Conservation (phyloP, 2,888 invertebrate species). For the Seira sanloemensis region DNA sequence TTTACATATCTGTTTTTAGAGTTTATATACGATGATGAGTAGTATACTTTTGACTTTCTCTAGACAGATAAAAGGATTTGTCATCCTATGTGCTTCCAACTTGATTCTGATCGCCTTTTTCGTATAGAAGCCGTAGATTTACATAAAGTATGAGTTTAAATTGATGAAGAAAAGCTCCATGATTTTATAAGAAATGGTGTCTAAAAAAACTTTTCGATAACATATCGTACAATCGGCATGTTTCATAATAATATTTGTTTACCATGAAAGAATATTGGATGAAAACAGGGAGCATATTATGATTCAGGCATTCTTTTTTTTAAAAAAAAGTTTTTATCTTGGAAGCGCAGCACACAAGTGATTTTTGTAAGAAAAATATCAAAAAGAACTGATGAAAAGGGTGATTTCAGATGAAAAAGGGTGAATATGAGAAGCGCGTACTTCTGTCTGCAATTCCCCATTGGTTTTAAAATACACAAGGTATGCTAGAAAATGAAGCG, state of each 20-base stretch:
- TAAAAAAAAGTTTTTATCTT: conserved; percentile 1
- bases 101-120: conserved; percentile 8
- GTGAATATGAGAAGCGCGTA: too few relatives aligned
- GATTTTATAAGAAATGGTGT: background rate
- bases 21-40: background rate
- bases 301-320: conserved; percentile 6
- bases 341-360: background rate
- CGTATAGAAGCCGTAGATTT: too few relatives aligned
- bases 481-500: too few relatives aligned
- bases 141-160: background rate
- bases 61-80: conserved; percentile 44
- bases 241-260: conserved; percentile 14
- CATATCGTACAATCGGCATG: conserved; percentile 12
- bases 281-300: conserved; percentile 10
- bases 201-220: conserved; percentile 8
- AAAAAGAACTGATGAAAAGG: background rate
- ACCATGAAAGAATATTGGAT: background rate
- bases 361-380: background rate
- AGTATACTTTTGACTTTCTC: conserved; percentile 35
- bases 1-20: conserved; percentile 30
- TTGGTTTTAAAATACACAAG: too few relatives aligned
- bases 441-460: too few relatives aligned
- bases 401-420: too few relatives aligned
- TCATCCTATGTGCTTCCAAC: conserved; percentile 30
- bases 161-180: too few relatives aligned